Evolutionary conservation across 2,113 vertebrate genomes (phyloP), one percentile per base, ranked within the genome.

Genomic region (Lasiurus borealis): DNA sequence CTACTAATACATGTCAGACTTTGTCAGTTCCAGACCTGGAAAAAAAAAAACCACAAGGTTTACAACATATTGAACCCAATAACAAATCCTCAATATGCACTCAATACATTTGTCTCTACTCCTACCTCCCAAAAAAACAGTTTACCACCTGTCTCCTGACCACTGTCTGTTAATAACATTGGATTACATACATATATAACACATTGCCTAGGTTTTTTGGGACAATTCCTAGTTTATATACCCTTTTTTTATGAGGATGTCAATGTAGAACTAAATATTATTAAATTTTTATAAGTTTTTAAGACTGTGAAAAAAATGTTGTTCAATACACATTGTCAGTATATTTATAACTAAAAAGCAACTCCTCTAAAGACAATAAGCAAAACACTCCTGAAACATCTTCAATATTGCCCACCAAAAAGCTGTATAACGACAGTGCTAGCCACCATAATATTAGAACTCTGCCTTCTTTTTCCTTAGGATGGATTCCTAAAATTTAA

Each of bases 31-130:
- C 40, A 82, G 46, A 88, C 36, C 19, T 81, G 31, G 72, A 86
- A 94, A 95, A 89, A 34, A 82, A 10, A 78, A 92, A 83, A 7
- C n/a, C n/a, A 75, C 4, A 87, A 57, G 11, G 54, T 96, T 86
- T 54, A 73, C 16, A 91, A 64, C 13, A 54, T 14, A 62, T 0
- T 68, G 40, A 85, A 89, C 19, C 57, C 34, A 62, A 34, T 3
- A 69, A 91, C 36, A 86, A 44, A 64, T 91, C 16, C 31, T 87
- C 44, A 81, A 66, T 16, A 90, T 85, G 14, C 27, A 34, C n/a
- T 86, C 21, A 69, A 8, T 36, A 29, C 8, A 69, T 71, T 0
- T 85, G 40, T 40, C 57, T 93, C 54, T 81, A 73, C 21, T 77
- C 19, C 40, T 64, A 81, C 2, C n/a, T 29, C 18, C 40, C 29